Evolutionary conservation across 2,888 invertebrate species (phyloP).

Genomic region (Sylvicola cinctus): DNA sequence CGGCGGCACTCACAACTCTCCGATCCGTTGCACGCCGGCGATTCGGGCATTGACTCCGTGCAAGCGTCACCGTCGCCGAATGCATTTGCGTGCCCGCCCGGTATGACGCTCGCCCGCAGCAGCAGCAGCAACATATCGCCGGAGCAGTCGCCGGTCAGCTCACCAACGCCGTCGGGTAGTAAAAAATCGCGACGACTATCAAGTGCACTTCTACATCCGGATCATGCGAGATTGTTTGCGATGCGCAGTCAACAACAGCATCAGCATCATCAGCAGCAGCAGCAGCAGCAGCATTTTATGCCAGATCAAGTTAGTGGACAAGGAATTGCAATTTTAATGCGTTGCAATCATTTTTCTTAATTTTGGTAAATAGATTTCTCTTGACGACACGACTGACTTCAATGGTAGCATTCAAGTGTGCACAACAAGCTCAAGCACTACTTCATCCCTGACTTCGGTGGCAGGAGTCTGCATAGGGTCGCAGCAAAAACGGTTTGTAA

Average conservation of each 20-base stretch:
- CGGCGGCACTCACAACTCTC: conserved; percentile 24
- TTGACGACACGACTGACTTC: conserved; percentile 27
- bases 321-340: not conserved
- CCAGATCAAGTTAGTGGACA: conserved; percentile 16
- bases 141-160: conserved; percentile 18
- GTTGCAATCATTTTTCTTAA: too few species aligned
- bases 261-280: conserved; percentile 3
- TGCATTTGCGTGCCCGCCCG: conserved; percentile 2
- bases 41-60: conserved; percentile 51
- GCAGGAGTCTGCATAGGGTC: conserved; percentile 21
- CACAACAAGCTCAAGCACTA: conserved; percentile 33
- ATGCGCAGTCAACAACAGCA: conserved; percentile 19
- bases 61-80: conserved; percentile 38
- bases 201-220: conserved; percentile 40
- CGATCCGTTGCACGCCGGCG: conserved; percentile 30
- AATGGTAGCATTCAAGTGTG: conserved; percentile 23
- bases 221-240: conserved; percentile 42
- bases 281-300: conserved; percentile 20
- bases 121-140: conserved; percentile 12
- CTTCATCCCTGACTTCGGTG: conserved; percentile 34
- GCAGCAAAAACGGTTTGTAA: not conserved
- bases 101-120: conserved; percentile 14
- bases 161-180: conserved; percentile 18
- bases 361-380: conserved; percentile 15
- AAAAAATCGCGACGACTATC: conserved; percentile 29